phyloP scores from a whole-genome alignment of 2,888 invertebrate species.

The Leptinotarsa peninsularis region DNA sequence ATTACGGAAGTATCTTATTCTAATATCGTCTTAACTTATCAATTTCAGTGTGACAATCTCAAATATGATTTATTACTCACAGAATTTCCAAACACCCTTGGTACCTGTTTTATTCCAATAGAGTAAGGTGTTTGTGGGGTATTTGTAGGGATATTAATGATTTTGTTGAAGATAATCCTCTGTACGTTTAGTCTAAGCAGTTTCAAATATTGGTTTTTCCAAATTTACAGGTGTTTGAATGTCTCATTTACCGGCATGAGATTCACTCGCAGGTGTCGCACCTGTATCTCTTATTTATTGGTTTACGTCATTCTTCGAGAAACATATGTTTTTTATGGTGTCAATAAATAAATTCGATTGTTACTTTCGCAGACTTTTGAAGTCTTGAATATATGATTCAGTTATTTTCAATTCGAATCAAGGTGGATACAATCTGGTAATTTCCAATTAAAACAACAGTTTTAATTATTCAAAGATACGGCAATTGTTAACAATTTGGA shows the following conservation, averaged over 20 bases:
- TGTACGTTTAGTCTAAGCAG: not conserved
- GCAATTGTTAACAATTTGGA: too few relatives aligned
- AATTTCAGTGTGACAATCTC: not conserved
- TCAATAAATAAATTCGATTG: not conserved
- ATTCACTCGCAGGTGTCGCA: not conserved
- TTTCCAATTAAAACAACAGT: too few relatives aligned
- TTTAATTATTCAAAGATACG: too few relatives aligned
- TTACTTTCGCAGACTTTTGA: too few relatives aligned
- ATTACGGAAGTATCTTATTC: too few relatives aligned
- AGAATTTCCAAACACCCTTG: not conserved
- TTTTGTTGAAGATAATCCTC: conserved; percentile 9
- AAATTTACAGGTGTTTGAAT: not conserved
- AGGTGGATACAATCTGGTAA: too few relatives aligned
- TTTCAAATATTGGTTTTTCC: conserved; percentile 8
- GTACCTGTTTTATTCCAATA: not conserved
- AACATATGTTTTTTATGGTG: too few relatives aligned
- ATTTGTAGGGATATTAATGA: not conserved
- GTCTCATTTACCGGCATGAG: not conserved
- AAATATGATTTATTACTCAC: not conserved
- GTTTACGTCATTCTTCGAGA: not conserved
- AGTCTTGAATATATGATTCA: too few relatives aligned
- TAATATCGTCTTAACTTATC: not conserved
- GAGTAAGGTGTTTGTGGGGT: not conserved
- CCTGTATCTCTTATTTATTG: not conserved
- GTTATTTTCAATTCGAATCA: too few relatives aligned